These are phyloP conservation scores for Aphodius sticticus DNA, from an alignment of 2,888 invertebrate species.

Conservation along the genomic window DNA sequence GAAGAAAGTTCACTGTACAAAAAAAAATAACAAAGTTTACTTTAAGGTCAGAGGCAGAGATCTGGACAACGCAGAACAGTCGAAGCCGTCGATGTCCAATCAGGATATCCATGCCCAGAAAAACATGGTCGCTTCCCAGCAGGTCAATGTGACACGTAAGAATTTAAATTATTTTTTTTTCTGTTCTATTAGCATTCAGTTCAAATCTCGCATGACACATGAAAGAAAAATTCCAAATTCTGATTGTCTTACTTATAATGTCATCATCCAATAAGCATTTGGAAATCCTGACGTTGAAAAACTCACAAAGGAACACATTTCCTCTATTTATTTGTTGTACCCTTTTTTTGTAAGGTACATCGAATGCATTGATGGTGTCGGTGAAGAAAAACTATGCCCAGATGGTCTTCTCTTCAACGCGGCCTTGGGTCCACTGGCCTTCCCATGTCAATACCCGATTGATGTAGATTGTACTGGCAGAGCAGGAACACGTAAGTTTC, in stretches of 20 bases:
- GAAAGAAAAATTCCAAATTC: background rate
- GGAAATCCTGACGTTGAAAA: no score
- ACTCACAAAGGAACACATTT: background rate
- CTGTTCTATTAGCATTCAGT: constrained; percentile 66
- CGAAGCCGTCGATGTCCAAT: background rate
- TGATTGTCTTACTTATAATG: background rate
- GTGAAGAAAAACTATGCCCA: constrained; percentile 79
- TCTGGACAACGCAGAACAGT: background rate
- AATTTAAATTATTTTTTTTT: constrained; percentile 20
- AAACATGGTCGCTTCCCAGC: constrained; percentile 73
- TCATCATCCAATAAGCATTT: no score
- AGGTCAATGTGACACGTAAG: constrained; percentile 73
- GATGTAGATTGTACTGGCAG: constrained; percentile 81
- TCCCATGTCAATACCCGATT: constrained; percentile 85
- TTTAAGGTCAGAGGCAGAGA: no score
- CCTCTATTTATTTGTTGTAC: background rate
- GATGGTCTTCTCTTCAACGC: constrained; percentile 85
- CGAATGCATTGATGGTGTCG: constrained; percentile 72
- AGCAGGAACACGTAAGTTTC: constrained; percentile 70
- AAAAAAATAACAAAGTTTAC: no score
- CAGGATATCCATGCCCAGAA: constrained; percentile 64
- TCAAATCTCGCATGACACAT: constrained; percentile 5
- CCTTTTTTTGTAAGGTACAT: constrained; percentile 56
- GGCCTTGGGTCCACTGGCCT: constrained; percentile 70
- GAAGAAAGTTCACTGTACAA: no score